Evolutionary conservation across 2,888 invertebrate species (phyloP).

Genomic region (Spodoptera picta): DNA sequence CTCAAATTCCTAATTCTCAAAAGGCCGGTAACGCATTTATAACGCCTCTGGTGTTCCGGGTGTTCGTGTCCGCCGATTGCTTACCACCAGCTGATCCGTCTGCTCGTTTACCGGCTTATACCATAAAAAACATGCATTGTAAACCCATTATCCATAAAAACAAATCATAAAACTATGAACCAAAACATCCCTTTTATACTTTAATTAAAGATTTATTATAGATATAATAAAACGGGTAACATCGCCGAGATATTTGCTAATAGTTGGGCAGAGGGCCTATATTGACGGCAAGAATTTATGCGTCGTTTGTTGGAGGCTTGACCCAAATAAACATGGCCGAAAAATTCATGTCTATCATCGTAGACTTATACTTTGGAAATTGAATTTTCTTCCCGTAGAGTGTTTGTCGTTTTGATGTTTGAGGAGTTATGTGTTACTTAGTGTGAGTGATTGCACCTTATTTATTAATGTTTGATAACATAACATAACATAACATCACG

Average conservation of each 20-base stretch:
- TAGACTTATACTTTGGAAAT: slow-evolving; percentile 74
- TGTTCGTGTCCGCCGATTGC: no score
- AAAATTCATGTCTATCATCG: slow-evolving; percentile 75
- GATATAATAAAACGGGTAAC: slow-evolving; percentile 42
- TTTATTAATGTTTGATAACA: no score
- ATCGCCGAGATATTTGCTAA: slow-evolving; percentile 60
- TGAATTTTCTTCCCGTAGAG: slow-evolving; percentile 69
- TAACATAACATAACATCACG: no score
- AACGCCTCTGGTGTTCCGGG: no score
- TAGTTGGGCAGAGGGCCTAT: slow-evolving; percentile 58
- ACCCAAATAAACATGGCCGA: slow-evolving; percentile 80
- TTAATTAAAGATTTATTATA: slow-evolving; percentile 45
- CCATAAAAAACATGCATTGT: no score
- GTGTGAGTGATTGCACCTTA: no score
- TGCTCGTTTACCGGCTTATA: no score
- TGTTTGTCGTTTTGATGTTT: slow-evolving; percentile 66
- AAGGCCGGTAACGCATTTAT: no score
- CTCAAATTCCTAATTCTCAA: no score
- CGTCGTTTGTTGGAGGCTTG: slow-evolving; percentile 68
- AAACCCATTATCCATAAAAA: no score
- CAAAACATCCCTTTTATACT: slow-evolving; percentile 7
- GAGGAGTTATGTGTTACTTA: slow-evolving; percentile 61
- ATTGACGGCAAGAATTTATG: slow-evolving; percentile 77
- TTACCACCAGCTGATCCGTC: no score
- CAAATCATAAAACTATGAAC: no score